phyloP scores from a whole-genome alignment of 2,888 invertebrate genomes.

The Embidobia sp. region DNA sequence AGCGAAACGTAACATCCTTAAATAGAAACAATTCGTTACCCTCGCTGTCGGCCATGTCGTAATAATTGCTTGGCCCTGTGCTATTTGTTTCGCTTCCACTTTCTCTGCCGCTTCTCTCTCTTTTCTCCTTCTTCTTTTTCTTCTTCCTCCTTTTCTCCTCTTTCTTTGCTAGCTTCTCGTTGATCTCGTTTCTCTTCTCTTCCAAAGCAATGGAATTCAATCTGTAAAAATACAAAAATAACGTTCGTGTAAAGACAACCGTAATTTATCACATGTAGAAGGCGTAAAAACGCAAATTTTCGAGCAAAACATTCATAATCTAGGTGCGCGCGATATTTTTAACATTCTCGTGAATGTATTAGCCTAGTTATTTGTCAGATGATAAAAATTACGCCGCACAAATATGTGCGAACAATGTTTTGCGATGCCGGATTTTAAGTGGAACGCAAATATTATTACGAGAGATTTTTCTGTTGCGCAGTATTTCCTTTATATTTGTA shows the following conservation, averaged over 20 bases:
- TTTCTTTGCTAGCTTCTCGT: slow-evolving; percentile 88
- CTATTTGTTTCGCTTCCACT: slow-evolving; percentile 75
- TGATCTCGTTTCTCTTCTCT: slow-evolving; percentile 86
- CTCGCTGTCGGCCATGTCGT: slow-evolving; percentile 78
- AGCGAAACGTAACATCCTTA: too few species aligned
- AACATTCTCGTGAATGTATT: not conserved
- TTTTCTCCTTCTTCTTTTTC: slow-evolving; percentile 86
- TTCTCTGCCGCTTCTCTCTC: slow-evolving; percentile 77
- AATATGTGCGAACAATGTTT: slow-evolving; percentile 9
- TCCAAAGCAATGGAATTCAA: slow-evolving; percentile 86
- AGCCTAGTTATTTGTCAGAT: slow-evolving; percentile 10
- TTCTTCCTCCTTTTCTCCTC: slow-evolving; percentile 86
- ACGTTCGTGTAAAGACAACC: too few species aligned
- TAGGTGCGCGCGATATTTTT: slow-evolving; percentile 15
- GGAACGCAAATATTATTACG: slow-evolving; percentile 11
- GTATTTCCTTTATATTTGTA: slow-evolving; percentile 10
- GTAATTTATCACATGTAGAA: too few species aligned
- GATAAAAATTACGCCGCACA: slow-evolving; percentile 7
- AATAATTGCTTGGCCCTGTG: slow-evolving; percentile 74
- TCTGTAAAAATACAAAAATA: slow-evolving; percentile 80
- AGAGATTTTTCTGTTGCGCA: slow-evolving; percentile 16
- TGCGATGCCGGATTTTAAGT: slow-evolving; percentile 1
- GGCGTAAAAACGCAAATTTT: too few species aligned
- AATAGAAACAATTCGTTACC: slow-evolving; percentile 61
- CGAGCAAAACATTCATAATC: slow-evolving; percentile 8